A percentile compares a stretch with the other conserved stretches of the same genome.
Conservation (phyloP, 2,888 invertebrate species). For the Cephus spinipes region DNA sequence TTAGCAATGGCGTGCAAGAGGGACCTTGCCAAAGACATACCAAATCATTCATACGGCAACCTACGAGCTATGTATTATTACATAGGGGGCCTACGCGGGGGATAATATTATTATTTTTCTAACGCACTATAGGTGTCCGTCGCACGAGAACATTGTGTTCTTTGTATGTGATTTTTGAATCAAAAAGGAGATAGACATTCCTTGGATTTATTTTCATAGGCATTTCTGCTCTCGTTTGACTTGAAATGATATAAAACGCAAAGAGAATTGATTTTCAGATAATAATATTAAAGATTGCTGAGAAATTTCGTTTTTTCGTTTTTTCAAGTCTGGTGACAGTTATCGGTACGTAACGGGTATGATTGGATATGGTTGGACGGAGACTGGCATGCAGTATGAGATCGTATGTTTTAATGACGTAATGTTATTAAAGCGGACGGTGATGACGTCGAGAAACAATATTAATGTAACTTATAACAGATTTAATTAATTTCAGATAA, state of each 20-base stretch:
- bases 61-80: neutral
- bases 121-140: neutral
- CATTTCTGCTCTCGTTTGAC: neutral
- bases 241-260: neutral
- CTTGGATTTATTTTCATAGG: neutral
- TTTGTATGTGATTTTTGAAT: neutral
- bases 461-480: neutral
- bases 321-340: neutral
- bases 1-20: constrained; percentile 15
- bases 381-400: neutral
- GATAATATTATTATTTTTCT: neutral
- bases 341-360: neutral
- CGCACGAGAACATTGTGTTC: neutral
- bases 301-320: neutral
- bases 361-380: neutral
- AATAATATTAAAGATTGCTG: neutral
- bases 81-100: neutral
- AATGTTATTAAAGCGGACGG: neutral
- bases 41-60: neutral
- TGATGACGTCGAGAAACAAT: neutral
- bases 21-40: neutral
- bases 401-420: neutral
- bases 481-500: neutral
- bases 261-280: neutral
- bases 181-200: neutral